phyloP scores from a whole-genome alignment of 2,113 vertebrate genomes.

The Acanthisitta chloris region DNA sequence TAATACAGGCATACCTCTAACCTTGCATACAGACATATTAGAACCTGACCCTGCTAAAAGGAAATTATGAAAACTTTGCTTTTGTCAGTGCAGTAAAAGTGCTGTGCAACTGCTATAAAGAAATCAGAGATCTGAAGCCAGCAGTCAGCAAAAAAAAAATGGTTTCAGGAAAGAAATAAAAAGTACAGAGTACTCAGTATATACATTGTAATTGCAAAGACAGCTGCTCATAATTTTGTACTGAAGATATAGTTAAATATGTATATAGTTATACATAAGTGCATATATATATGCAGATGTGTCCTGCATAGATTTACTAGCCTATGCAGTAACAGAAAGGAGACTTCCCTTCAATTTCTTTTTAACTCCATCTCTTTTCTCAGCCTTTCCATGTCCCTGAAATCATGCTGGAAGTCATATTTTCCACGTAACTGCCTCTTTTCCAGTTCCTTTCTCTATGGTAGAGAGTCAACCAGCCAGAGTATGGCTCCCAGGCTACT shows the following conservation, averaged over 20 bases:
- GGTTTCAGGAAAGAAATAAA: background rate
- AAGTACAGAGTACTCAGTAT: background rate
- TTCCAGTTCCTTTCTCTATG: background rate
- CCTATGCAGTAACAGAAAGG: background rate
- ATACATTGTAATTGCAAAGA: background rate
- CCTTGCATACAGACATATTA: background rate
- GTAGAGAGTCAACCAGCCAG: background rate
- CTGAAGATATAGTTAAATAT: background rate
- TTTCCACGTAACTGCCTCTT: background rate
- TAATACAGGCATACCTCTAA: background rate
- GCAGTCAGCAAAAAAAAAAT: background rate
- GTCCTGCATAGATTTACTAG: background rate
- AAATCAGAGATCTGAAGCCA: background rate
- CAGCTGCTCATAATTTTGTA: background rate
- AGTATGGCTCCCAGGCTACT: background rate
- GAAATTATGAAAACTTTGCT: background rate
- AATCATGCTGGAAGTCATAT: background rate
- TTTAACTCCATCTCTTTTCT: background rate
- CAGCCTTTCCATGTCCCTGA: background rate
- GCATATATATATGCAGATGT: background rate
- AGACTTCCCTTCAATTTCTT: background rate
- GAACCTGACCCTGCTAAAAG: background rate
- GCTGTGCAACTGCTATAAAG: background rate
- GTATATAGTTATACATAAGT: background rate
- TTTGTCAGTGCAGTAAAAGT: background rate